Evolutionary conservation across 2,888 invertebrate species (phyloP).

Genomic region (Apodemia duryi): DNA sequence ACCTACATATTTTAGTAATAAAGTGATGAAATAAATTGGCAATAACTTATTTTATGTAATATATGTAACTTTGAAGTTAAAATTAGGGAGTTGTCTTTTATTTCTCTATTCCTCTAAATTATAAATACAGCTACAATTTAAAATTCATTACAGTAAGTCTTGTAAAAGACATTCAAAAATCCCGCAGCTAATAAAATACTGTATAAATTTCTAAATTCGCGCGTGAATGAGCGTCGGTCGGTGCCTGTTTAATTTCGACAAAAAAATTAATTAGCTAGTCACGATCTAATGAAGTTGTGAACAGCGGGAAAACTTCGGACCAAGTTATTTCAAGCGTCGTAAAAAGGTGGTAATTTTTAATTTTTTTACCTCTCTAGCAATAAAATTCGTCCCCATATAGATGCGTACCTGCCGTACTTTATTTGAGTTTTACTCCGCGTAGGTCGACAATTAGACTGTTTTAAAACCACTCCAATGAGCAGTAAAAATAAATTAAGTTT

Average conservation of each 20-base stretch:
- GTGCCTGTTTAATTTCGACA: slow-evolving; percentile 48
- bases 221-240: slow-evolving; percentile 53
- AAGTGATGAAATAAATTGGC: no score
- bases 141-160: slow-evolving; percentile 20
- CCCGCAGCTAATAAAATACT: slow-evolving; percentile 57
- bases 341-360: slow-evolving; percentile 40
- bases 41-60: no score
- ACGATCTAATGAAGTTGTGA: slow-evolving; percentile 50
- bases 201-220: slow-evolving; percentile 65
- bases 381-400: slow-evolving; percentile 38
- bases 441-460: neutral
- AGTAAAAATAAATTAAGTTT: neutral
- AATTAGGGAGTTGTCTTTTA: neutral
- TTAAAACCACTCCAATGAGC: neutral
- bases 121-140: slow-evolving; percentile 16
- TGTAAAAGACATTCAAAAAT: slow-evolving; percentile 41
- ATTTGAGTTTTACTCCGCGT: neutral
- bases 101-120: slow-evolving; percentile 4
- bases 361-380: slow-evolving; percentile 38
- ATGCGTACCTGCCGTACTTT: slow-evolving; percentile 31
- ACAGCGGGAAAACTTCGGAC: slow-evolving; percentile 39
- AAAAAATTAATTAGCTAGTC: slow-evolving; percentile 69
- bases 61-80: neutral
- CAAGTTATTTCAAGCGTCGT: slow-evolving; percentile 41
- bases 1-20: no score